Evolutionary conservation across 2,113 vertebrate genomes (phyloP).

Genomic region (Platichthys stellatus): DNA sequence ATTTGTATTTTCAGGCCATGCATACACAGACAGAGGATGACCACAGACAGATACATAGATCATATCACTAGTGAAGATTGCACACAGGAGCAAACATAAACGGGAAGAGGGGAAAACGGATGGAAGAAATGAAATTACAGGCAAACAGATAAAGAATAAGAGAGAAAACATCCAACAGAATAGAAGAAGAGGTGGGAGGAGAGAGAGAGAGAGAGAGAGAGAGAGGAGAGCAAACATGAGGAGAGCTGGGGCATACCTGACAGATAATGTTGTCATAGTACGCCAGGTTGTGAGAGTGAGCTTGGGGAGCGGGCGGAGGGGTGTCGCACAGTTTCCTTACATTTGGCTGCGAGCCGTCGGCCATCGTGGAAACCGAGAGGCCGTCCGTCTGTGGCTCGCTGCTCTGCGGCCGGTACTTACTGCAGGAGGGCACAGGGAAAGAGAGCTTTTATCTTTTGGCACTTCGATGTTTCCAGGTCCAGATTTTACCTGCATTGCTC

Average conservation of each 20-base stretch:
- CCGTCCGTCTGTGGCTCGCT: slow-evolving; percentile 95
- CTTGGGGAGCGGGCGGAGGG: slow-evolving; percentile 80
- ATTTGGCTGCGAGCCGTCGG: slow-evolving; percentile 96
- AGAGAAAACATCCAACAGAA: neutral
- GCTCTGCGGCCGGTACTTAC: slow-evolving; percentile 90
- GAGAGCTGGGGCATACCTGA: slow-evolving; percentile 78
- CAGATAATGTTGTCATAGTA: slow-evolving; percentile 88
- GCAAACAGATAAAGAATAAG: slow-evolving; percentile 16
- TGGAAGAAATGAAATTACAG: neutral
- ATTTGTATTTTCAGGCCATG: neutral
- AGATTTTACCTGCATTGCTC: neutral
- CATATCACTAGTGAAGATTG: slow-evolving; percentile 3
- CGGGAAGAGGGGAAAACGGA: slow-evolving; percentile 6
- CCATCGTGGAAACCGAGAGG: slow-evolving; percentile 96
- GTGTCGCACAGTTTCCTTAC: slow-evolving; percentile 90
- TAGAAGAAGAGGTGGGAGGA: slow-evolving; percentile 1
- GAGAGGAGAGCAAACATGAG: slow-evolving; percentile 48
- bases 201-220: slow-evolving; percentile 13
- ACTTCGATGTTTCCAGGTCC: neutral
- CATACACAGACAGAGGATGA: slow-evolving; percentile 9
- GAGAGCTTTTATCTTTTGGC: neutral
- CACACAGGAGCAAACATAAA: slow-evolving; percentile 13
- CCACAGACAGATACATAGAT: neutral
- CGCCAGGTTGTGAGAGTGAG: slow-evolving; percentile 83
- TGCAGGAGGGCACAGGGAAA: slow-evolving; percentile 41